Percentiles rank a stretch among this genome's conserved stretches.
Conservation (phyloP, 1,140 invertebrate genomes). For the Ostrea denselamellosa region DNA sequence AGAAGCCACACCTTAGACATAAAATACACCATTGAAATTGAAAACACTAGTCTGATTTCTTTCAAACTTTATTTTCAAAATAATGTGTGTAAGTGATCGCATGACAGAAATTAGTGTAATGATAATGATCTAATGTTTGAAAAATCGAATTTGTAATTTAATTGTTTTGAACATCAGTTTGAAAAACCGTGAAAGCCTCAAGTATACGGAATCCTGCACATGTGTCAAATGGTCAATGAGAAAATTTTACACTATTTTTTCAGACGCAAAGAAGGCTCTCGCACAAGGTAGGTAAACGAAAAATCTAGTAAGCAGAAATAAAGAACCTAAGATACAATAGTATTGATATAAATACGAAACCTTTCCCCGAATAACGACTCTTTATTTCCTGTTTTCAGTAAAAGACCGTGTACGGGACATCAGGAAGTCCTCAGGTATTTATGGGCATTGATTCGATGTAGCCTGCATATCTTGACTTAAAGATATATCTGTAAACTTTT, state of each 20-base stretch:
- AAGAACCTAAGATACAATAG: background rate
- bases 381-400: slow-evolving; percentile 3
- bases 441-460: background rate
- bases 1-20: too few species aligned
- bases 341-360: background rate
- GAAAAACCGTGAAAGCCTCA: background rate
- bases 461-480: background rate
- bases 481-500: background rate
- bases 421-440: background rate
- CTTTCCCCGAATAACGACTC: background rate
- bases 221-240: background rate
- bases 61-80: too few species aligned
- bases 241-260: background rate
- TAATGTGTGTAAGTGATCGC: too few species aligned
- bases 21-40: too few species aligned
- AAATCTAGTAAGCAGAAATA: background rate
- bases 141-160: background rate
- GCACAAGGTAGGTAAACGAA: background rate
- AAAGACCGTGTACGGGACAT: background rate
- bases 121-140: too few species aligned
- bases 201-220: background rate
- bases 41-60: too few species aligned
- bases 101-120: too few species aligned
- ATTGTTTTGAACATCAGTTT: background rate
- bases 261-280: slow-evolving; percentile 4